Base-by-base conservation (phyloP, 2,888 invertebrate species). In the Adela reaumurella region DNA sequence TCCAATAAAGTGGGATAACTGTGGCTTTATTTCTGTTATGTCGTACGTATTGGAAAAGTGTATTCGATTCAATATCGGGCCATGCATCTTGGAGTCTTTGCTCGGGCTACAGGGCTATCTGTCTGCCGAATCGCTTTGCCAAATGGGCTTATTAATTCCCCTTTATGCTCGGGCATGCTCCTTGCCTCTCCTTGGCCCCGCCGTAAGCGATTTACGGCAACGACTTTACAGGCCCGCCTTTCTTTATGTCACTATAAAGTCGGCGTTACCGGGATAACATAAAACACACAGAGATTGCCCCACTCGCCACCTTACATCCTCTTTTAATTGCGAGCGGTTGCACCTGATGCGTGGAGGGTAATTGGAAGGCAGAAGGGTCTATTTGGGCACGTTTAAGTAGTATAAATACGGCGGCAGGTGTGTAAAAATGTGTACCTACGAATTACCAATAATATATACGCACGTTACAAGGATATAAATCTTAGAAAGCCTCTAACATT, bases 81-180 rank as follows among this genome's bases (percentile, higher is more conserved):
- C 61, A 62, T 67, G 67, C 62, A 65, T 66, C 65, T 67, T 57
- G 35, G 55, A 54, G 62, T 67, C 62, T 67, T 68, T 67, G 58
- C 59, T 61, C 56, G 49, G 55, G 55, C 56, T 62, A 58, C 57
- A 46, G 50, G 59, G 61, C 63, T 68, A 68, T 70, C 64, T 62
- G 65, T 70, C 68, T 70, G 59, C 64, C 56, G 62, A 67, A 74
- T 71, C 70, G 69, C 62, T 70, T 57, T 60, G 54, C 64, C 65
- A 59, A 76, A 77, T 72, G 58, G 70, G 63, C 74, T 73, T 77
- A 76, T 78, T 78, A 78, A 78, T 77, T 73, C 73, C 64, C 68
- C 62, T 74, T 74, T 71, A 74, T 67, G 68, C 72, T 64, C 64
- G 58, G 57, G 54, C 58, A 61, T 59, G 65, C 71, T 68, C 68